Evolutionary conservation across 1,140 invertebrate species (phyloP), one percentile per base, ranked within the genome.

Genomic region (Drosophila serrata): DNA sequence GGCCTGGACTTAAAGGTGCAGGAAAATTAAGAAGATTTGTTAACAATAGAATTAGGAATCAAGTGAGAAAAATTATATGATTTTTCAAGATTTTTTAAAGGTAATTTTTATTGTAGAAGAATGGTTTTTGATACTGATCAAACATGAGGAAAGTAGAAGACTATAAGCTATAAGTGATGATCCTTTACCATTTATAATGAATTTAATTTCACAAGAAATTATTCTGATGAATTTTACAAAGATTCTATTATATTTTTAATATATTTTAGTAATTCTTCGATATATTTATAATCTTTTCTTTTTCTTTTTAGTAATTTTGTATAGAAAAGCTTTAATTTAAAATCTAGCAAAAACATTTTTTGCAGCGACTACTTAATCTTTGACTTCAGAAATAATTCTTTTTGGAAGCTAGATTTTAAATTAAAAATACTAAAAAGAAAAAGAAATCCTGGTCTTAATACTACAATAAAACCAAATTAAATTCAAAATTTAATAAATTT

Each of bases 1-100:
- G 29, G 42, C 12, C 31, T n/a, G n/a, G 37, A 69, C 61, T 69
- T 69, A 67, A 53, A 67, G 61, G 62, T 68, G 35, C 35, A 65
- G 60, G 31, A 29, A 42, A 43, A 37, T 40, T 15, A 40, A 35
- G 29, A 53, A 33, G 60, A 42, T 69, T 11, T 11, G 6, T 35
- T 29, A 67, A 69, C 46, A 69, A 68, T 51, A 31, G 59, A 5
- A 12, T 6, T 6, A 19, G 15, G 1, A 68, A 27, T 6, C 4
- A 31, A 64, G 45, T 35, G 6, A 1, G 8, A 24, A 40, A 62
- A 33, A 33, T 31, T 49, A 39, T 40, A 15, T 29, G 9, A 6
- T 0, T 31, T n/a, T 13, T 17, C 1, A 53, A 33, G n/a, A n/a
- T n/a, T 4, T 1, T 17, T 12, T 31, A 31, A 17, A 17, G 13